Base-by-base conservation (phyloP, 2,888 invertebrate genomes). In the Mellilla xanthometata region DNA sequence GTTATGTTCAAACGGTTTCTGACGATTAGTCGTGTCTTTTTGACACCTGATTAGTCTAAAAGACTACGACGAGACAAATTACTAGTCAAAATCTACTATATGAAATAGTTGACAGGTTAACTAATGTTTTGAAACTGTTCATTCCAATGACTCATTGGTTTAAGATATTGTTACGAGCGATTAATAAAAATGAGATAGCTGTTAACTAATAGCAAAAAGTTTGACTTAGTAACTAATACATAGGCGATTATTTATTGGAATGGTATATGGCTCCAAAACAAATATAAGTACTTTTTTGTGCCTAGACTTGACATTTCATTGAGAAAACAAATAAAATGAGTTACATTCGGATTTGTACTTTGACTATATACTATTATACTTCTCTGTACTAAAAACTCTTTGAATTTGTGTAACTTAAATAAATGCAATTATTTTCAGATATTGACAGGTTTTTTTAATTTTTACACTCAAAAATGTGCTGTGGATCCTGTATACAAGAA, bases 41-140 rank as follows among this genome's bases (percentile, higher is more conserved):
- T 39, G 44, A 39, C 44, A 33, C 32, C 28, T 33, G 43, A 38
- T 44, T 28, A 43, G 36, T 35, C 9, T 31, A 38, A 30, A 32
- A 38, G 31, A 27, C 19, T 13, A 10, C 12, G 10, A n/a, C 7
- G 7, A 44, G 28, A 46, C 34, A 46, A 46, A 46, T 40, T 30
- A 38, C 30, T 19, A 5, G 10, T 1, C 9, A 34, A 45, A 39
- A 45, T 38, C 12, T 26, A 19, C 10, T 13, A 24, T 30, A 34
- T 7, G 23, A 33, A 32, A 23, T 13, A 39, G 24, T 24, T 39
- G 39, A 35, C 45, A 46, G 19, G n/a, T 10, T 26, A 45, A 39
- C 22, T 26, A 39, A 46, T 39, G 33, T 13, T 28, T 33, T 26
- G 30, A 33, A 23, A 40, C 39, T 27, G 39, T 46, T 39, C 3